Conservation (phyloP, 2,888 invertebrate species). For the Neoaliturus tenellus region DNA sequence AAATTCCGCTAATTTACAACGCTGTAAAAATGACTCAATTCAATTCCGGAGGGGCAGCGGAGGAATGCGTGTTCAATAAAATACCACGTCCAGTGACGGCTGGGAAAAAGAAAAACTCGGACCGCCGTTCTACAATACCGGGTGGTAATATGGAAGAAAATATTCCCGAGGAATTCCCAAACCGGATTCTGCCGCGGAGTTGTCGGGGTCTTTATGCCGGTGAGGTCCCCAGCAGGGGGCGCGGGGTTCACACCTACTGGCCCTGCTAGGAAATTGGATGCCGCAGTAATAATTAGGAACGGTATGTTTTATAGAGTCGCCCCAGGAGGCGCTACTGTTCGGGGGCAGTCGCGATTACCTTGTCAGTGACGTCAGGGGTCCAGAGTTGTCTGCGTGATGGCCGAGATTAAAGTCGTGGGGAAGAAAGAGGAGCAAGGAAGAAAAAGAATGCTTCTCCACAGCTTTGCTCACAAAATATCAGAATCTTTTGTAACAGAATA, state of each 20-base stretch:
- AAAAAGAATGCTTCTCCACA: too few relatives aligned
- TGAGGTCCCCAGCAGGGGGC: background rate
- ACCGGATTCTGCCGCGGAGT: conserved; percentile 37
- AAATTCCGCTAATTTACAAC: background rate
- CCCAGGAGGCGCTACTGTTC: conserved; percentile 46
- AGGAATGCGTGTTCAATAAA: conserved; percentile 30
- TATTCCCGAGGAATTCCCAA: conserved; percentile 32
- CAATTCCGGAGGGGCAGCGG: background rate
- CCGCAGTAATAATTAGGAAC: conserved; percentile 46
- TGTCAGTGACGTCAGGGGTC: background rate
- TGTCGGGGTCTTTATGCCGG: conserved; percentile 32
- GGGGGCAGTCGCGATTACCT: background rate
- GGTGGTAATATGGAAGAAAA: conserved; percentile 34
- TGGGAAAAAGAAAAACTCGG: conserved; percentile 14
- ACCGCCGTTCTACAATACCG: background rate
- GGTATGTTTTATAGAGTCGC: conserved; percentile 40
- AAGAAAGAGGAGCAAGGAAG: too few relatives aligned
- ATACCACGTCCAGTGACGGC: conserved; percentile 11
- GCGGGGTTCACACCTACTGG: conserved; percentile 14
- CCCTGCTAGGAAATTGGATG: background rate
- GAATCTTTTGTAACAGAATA: too few relatives aligned
- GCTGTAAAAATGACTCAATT: conserved; percentile 20
- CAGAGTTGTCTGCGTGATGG: background rate
- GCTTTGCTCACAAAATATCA: too few relatives aligned
- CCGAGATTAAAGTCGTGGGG: too few relatives aligned